Evolutionary conservation across 2,888 invertebrate species (phyloP), one percentile per base, ranked within the genome.

Genomic region (Orthosia gracilis): DNA sequence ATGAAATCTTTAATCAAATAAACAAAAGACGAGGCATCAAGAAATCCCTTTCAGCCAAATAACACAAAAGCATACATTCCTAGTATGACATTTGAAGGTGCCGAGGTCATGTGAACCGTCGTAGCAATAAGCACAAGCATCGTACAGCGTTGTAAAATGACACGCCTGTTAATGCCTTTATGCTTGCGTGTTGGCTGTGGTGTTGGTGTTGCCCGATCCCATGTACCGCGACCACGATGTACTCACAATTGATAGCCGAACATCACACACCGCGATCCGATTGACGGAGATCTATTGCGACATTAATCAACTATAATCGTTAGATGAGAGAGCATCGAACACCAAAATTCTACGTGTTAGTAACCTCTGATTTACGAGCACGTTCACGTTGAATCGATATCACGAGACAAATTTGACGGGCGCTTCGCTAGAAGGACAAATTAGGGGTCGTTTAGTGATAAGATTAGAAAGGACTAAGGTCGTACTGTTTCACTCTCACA

Each of bases 281-380:
- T 90, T 90, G 91, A 92, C 89, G 88, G 87, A 86, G 90, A 93
- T 90, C 87, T 90, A 92, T 91, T 86, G 89, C 89, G 87, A 89
- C 89, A 92, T 92, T 90, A 91, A 92, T 92, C 89, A 87, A 87
- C 86, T 80, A 83, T 88, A 89, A 89, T 88, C 84, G 85, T 80
- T 85, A 85, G 80, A 85, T 79, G 85, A 81, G 79, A 75, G 81
- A 83, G 79, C 76, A 77, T 65, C 70, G 69, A 70, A 78, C 74
- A 78, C 75, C 73, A 69, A 73, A 76, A 76, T 69, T 77, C 74
- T 78, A 68, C 72, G 73, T 76, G 76, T 68, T 68, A 78, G 62
- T 84, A 77, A 82, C 79, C 73, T 76, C 70, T 82, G 82, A 85
- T 86, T 87, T 82, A 85, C 70, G 87, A 82, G 66, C 73, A 73